A percentile compares a stretch with the other conserved stretches of the same genome.
Conservation (phyloP, 1,140 invertebrate genomes). For the Sycobia sp. region DNA sequence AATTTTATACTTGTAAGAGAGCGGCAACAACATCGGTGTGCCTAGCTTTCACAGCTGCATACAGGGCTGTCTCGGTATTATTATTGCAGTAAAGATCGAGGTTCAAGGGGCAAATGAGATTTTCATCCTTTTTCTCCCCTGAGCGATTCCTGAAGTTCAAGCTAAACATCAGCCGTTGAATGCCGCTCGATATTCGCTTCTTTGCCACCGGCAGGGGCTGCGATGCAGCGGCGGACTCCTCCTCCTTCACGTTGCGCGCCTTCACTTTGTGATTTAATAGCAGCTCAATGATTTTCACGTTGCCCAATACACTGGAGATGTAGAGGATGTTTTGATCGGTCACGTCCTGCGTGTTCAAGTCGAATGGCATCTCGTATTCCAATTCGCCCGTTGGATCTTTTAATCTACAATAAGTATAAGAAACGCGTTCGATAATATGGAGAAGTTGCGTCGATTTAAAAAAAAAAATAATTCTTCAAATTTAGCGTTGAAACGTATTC, state of each 20-base stretch:
- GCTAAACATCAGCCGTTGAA: constrained; percentile 85
- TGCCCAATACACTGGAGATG: constrained; percentile 83
- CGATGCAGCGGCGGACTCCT: constrained; percentile 41
- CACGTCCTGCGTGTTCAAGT: constrained; percentile 88
- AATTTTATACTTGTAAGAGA: constrained; percentile 66
- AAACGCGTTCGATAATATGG: no score
- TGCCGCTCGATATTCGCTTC: constrained; percentile 81
- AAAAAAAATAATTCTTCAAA: background rate
- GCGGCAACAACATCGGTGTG: constrained; percentile 76
- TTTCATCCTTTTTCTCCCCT: constrained; percentile 63
- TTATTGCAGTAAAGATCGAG: constrained; percentile 79
- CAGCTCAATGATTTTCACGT: constrained; percentile 78
- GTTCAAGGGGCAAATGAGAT: constrained; percentile 70
- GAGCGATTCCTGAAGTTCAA: constrained; percentile 67
- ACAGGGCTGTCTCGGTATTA: constrained; percentile 75
- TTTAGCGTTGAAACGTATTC: background rate
- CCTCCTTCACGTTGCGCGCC: constrained; percentile 65
- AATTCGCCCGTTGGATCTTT: constrained; percentile 75
- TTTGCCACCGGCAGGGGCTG: constrained; percentile 65
- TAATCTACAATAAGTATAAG: constrained; percentile 41
- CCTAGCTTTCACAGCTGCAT: constrained; percentile 78
- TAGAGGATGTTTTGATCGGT: constrained; percentile 90
- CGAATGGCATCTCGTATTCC: constrained; percentile 86
- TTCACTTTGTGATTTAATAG: constrained; percentile 77
- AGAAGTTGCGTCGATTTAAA: no score